A percentile compares a stretch with the other conserved stretches of the same genome.
Conservation (phyloP, 1,140 invertebrate species). For the Tetraneura akinire region DNA sequence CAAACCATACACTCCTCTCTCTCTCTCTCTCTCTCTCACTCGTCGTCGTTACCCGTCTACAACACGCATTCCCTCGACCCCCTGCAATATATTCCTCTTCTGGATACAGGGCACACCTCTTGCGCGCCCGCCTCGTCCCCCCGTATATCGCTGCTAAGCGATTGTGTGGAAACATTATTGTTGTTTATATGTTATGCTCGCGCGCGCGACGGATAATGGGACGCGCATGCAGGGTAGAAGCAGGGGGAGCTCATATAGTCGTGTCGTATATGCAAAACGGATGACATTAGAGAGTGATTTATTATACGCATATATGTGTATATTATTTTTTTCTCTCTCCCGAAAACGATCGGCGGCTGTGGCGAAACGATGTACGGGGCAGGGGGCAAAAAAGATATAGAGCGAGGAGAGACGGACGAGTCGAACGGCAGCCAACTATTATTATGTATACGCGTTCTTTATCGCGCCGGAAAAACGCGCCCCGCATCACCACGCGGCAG, state of each 20-base stretch:
- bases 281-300: conserved; percentile 52
- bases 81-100: background rate
- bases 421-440: conserved; percentile 17
- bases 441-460: conserved; percentile 30
- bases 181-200: conserved; percentile 42
- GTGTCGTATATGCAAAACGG: conserved; percentile 50
- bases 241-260: conserved; percentile 17
- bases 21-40: background rate
- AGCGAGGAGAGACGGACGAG: background rate
- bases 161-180: conserved; percentile 42
- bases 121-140: background rate
- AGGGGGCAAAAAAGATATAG: background rate
- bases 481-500: background rate
- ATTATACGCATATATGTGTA: conserved; percentile 5
- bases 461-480: conserved; percentile 31
- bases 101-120: background rate
- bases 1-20: background rate
- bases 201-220: background rate
- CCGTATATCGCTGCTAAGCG: conserved; percentile 13
- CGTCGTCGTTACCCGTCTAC: no score
- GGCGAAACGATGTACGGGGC: background rate
- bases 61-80: no score
- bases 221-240: background rate
- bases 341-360: background rate
- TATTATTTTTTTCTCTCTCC: conserved; percentile 8